Percentiles rank a stretch among this genome's conserved stretches.
phyloP scores from a whole-genome alignment of 2,888 invertebrate species.

The Pristionchus entomophagus region DNA sequence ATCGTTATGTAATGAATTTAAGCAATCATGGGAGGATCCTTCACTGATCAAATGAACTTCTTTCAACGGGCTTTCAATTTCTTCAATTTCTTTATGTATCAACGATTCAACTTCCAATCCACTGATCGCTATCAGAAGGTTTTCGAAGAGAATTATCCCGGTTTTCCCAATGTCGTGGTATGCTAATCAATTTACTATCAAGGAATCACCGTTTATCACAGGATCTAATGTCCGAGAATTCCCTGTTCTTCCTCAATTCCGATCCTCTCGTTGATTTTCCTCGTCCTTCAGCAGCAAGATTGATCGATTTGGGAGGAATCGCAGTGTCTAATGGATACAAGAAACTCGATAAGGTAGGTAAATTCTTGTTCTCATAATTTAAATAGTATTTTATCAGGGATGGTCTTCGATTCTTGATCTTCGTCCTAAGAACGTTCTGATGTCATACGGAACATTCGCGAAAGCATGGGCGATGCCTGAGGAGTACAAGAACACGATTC shows the following conservation, averaged over 20 bases:
- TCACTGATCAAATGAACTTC: slow-evolving; percentile 12
- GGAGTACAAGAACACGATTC: slow-evolving; percentile 24
- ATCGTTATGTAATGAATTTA: not conserved
- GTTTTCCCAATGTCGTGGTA: slow-evolving; percentile 2
- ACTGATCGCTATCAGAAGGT: not conserved
- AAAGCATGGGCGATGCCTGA: slow-evolving; percentile 33
- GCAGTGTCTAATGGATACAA: not conserved
- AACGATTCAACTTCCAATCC: not conserved
- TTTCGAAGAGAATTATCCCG: not conserved
- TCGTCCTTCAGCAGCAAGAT: not conserved
- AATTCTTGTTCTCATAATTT: not conserved
- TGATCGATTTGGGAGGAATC: slow-evolving; percentile 19
- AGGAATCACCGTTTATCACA: not conserved
- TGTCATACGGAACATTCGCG: slow-evolving; percentile 38
- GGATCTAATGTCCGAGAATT: not conserved
- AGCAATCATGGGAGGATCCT: not conserved
- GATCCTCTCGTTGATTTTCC: slow-evolving; percentile 22
- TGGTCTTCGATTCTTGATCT: slow-evolving; percentile 18
- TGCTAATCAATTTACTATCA: no score
- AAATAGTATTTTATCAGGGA: not conserved
- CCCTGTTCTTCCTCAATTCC: not conserved
- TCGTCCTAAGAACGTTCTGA: slow-evolving; percentile 22
- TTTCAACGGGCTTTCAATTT: slow-evolving; percentile 14
- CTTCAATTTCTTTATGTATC: not conserved
- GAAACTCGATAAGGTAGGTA: not conserved